Conservation (phyloP, 2,797 vertebrate genomes). For the Poecile montanus region DNA sequence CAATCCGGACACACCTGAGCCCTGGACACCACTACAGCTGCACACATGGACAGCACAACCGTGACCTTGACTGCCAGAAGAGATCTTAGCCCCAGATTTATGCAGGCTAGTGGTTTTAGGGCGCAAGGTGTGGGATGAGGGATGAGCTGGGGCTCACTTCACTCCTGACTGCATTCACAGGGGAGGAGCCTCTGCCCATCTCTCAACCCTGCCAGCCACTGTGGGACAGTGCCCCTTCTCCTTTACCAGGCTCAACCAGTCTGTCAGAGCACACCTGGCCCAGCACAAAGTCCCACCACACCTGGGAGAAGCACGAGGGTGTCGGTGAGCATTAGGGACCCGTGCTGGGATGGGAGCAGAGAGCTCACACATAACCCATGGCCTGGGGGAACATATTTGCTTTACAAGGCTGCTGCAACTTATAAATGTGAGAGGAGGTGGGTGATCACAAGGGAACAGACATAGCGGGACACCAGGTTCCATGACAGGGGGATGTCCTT, state of each 20-base stretch:
- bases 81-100: neutral
- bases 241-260: neutral
- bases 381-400: fast-evolving
- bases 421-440: neutral
- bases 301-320: neutral
- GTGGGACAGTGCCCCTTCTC: neutral
- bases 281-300: neutral
- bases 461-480: fast-evolving
- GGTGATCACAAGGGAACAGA: fast-evolving
- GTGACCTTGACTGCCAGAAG: neutral
- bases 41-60: fast-evolving
- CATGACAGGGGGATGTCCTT: neutral
- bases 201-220: neutral
- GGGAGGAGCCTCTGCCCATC: fast-evolving
- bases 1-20: neutral
- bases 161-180: fast-evolving
- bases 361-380: fast-evolving
- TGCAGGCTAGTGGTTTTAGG: neutral
- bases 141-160: neutral
- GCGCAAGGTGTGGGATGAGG: neutral
- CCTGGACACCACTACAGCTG: neutral
- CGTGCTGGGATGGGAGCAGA: neutral
- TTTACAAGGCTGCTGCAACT: neutral
- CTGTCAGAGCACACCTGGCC: neutral
- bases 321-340: neutral